Percentiles rank a stretch among this genome's conserved stretches.
Conservation (phyloP, 1,140 invertebrate genomes). For the Neodiprion lecontei region DNA sequence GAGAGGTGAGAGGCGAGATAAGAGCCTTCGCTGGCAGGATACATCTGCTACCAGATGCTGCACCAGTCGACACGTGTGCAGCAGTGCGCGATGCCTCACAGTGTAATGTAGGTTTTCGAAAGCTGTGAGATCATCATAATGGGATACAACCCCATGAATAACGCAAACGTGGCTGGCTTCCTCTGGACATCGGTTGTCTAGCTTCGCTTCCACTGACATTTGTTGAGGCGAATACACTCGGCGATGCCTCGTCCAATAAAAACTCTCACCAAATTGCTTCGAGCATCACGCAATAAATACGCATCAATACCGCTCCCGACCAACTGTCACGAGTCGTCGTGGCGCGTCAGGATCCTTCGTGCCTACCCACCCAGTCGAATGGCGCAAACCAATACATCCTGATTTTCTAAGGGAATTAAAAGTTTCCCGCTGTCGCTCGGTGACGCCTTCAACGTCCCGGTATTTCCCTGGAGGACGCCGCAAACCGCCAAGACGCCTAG, state of each 20-base stretch:
- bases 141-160: background rate
- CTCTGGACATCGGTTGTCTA: background rate
- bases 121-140: no score
- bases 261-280: background rate
- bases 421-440: background rate
- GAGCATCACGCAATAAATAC: no score
- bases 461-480: background rate
- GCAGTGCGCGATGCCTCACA: no score
- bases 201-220: background rate
- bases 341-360: no score
- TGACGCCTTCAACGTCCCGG: background rate
- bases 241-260: background rate
- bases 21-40: background rate
- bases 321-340: no score
- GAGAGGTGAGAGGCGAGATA: constrained; percentile 5
- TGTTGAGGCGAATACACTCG: background rate
- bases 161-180: background rate
- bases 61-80: background rate
- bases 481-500: no score
- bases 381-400: background rate
- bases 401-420: constrained; percentile 5
- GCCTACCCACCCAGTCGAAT: no score
- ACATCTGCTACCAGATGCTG: constrained; percentile 2
- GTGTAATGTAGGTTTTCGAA: no score
- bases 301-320: no score